Conservation (phyloP, 2,797 vertebrate genomes). For the Arrhamphus sclerolepis region DNA sequence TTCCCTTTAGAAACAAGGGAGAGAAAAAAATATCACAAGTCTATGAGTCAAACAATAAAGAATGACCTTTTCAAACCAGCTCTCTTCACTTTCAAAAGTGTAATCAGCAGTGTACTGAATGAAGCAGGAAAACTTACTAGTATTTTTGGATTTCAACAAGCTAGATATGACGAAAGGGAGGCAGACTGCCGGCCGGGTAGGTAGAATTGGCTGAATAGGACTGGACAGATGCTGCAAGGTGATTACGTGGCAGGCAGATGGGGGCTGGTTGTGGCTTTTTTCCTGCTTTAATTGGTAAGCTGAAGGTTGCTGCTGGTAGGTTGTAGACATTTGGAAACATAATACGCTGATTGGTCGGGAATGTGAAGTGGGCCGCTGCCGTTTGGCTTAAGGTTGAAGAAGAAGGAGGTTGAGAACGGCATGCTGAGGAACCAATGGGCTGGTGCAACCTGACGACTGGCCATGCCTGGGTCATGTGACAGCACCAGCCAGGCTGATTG, state of each 20-base stretch:
- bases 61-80: slow-evolving; percentile 90
- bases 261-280: slow-evolving; percentile 97
- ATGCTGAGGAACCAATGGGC: slow-evolving; percentile 99
- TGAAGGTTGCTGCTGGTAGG: slow-evolving; percentile 99
- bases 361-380: slow-evolving; percentile 99
- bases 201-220: slow-evolving; percentile 99
- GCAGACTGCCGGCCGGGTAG: slow-evolving; percentile 99
- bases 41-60: slow-evolving; percentile 81
- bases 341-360: slow-evolving; percentile 99
- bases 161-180: slow-evolving; percentile 99
- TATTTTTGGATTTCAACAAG: slow-evolving; percentile 99
- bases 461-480: slow-evolving; percentile 99
- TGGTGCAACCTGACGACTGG: slow-evolving; percentile 99
- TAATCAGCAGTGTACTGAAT: slow-evolving; percentile 99
- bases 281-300: slow-evolving; percentile 99
- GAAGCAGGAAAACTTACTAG: slow-evolving; percentile 99
- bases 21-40: slow-evolving; percentile 84
- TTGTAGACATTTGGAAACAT: slow-evolving; percentile 99
- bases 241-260: slow-evolving; percentile 99
- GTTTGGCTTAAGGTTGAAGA: slow-evolving; percentile 99
- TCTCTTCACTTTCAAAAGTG: slow-evolving; percentile 96
- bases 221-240: slow-evolving; percentile 99
- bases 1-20: slow-evolving; percentile 84
- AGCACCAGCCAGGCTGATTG: slow-evolving; percentile 99
- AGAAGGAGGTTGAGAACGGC: slow-evolving; percentile 98